Conservation (phyloP, 2,888 invertebrate species). For the Gymnosoma rotundatum region DNA sequence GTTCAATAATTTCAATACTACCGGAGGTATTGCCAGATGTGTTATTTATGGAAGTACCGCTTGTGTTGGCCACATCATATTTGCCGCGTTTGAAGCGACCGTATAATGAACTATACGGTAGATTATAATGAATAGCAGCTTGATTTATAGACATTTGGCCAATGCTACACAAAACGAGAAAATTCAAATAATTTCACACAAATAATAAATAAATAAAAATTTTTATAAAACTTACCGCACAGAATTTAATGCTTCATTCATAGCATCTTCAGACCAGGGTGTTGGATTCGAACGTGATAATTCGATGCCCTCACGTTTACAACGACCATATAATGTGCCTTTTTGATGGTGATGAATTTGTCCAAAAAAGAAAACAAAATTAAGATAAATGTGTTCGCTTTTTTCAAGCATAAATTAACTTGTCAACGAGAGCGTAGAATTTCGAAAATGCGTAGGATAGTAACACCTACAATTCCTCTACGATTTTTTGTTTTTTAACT, state of each 20-base stretch:
- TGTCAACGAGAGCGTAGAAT: slow-evolving; percentile 20
- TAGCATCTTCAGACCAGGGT: slow-evolving; percentile 96
- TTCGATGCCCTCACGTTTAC: slow-evolving; percentile 95
- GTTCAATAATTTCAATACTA: slow-evolving; percentile 82
- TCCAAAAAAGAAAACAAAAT: slow-evolving; percentile 35
- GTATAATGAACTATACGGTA: slow-evolving; percentile 94
- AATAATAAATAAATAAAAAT: not conserved
- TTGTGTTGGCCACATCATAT: slow-evolving; percentile 84
- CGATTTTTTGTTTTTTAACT: slow-evolving; percentile 63
- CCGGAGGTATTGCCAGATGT: slow-evolving; percentile 81
- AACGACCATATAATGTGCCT: slow-evolving; percentile 93
- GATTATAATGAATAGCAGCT: slow-evolving; percentile 94
- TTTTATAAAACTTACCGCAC: slow-evolving; percentile 85
- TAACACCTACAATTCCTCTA: not conserved
- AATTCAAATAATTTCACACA: not conserved
- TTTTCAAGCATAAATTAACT: not conserved
- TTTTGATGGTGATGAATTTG: slow-evolving; percentile 56
- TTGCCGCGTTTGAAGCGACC: slow-evolving; percentile 94
- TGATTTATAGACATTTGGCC: slow-evolving; percentile 97
- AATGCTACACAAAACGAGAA: slow-evolving; percentile 83
- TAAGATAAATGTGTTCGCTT: slow-evolving; percentile 7
- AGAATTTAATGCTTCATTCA: slow-evolving; percentile 94
- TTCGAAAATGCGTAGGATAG: not conserved
- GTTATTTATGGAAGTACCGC: slow-evolving; percentile 79
- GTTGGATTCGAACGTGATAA: slow-evolving; percentile 94